Conservation (phyloP, 2,888 invertebrate genomes). For the Theodoxus fluviatilis region DNA sequence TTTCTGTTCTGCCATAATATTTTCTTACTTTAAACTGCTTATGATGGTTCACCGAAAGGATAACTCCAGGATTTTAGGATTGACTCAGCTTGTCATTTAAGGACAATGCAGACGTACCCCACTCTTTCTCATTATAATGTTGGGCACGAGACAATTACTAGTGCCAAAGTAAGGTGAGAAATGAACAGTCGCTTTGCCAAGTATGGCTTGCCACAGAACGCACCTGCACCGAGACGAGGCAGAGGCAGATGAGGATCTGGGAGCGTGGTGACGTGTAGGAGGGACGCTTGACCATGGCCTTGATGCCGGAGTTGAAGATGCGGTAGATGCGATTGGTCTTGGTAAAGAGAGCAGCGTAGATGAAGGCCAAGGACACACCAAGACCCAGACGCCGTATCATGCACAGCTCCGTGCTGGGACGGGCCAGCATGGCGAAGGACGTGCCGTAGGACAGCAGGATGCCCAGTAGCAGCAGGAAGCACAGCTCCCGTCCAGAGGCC, state of each 20-base stretch:
- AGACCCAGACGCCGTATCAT: constrained; percentile 74
- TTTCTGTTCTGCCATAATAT: no score
- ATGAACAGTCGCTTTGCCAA: no score
- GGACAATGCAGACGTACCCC: no score
- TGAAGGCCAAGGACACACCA: constrained; percentile 77
- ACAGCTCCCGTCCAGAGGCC: constrained; percentile 80
- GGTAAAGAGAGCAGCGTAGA: constrained; percentile 79
- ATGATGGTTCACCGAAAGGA: no score
- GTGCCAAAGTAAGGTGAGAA: no score
- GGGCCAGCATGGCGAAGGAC: constrained; percentile 76
- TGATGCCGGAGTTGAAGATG: constrained; percentile 70
- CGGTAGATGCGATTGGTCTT: constrained; percentile 79
- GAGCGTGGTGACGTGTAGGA: constrained; percentile 79
- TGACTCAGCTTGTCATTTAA: no score
- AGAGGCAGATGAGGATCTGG: constrained; percentile 75
- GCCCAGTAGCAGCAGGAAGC: constrained; percentile 77
- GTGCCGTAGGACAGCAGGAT: constrained; percentile 76
- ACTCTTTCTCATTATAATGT: no score
- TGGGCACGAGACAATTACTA: no score
- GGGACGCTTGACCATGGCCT: constrained; percentile 76
- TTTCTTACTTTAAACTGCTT: no score
- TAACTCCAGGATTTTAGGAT: no score
- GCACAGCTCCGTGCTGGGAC: constrained; percentile 74
- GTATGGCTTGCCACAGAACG: neutral
- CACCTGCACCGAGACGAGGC: constrained; percentile 74